phyloP scores from a whole-genome alignment of 2,113 vertebrate genomes.

The Dendropsophus ebraccatus region DNA sequence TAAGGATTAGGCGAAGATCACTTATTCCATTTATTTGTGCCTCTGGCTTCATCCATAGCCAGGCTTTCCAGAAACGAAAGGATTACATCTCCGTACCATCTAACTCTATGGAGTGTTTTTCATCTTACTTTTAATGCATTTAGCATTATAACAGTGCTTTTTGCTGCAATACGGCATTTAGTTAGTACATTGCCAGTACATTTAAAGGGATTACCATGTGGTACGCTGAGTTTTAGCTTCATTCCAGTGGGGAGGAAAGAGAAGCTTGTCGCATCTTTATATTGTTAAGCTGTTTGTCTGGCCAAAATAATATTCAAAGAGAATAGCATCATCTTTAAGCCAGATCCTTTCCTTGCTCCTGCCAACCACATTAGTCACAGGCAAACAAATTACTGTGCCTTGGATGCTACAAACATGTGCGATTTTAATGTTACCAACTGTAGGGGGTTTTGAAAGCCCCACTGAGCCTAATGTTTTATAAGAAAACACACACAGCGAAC shows the following conservation, averaged over 20 bases:
- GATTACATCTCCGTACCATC: slow-evolving; percentile 68
- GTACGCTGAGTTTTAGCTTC: slow-evolving; percentile 70
- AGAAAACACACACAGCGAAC: slow-evolving; percentile 77
- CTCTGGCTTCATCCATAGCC: slow-evolving; percentile 72
- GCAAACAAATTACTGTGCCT: slow-evolving; percentile 79
- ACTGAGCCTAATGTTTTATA: slow-evolving; percentile 84
- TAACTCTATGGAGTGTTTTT: slow-evolving; percentile 68
- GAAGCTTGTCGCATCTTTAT: slow-evolving; percentile 61
- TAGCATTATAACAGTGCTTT: slow-evolving; percentile 65
- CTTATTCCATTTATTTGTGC: slow-evolving; percentile 73
- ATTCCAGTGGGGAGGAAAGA: slow-evolving; percentile 68
- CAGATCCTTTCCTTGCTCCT: slow-evolving; percentile 60
- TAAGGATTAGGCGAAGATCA: slow-evolving; percentile 72
- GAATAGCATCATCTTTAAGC: slow-evolving; percentile 60
- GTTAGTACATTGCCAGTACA: slow-evolving; percentile 64
- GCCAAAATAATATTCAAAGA: slow-evolving; percentile 60
- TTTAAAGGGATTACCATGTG: slow-evolving; percentile 74
- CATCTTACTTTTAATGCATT: slow-evolving; percentile 73
- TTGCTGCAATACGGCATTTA: slow-evolving; percentile 65
- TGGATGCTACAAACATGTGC: slow-evolving; percentile 79
- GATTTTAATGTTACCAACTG: slow-evolving; percentile 79
- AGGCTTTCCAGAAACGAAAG: slow-evolving; percentile 70
- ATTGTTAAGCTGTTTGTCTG: slow-evolving; percentile 63
- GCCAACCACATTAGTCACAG: slow-evolving; percentile 73
- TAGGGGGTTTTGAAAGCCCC: slow-evolving; percentile 79